phyloP scores from a whole-genome alignment of 2,113 vertebrate genomes.

The Colossoma macropomum region DNA sequence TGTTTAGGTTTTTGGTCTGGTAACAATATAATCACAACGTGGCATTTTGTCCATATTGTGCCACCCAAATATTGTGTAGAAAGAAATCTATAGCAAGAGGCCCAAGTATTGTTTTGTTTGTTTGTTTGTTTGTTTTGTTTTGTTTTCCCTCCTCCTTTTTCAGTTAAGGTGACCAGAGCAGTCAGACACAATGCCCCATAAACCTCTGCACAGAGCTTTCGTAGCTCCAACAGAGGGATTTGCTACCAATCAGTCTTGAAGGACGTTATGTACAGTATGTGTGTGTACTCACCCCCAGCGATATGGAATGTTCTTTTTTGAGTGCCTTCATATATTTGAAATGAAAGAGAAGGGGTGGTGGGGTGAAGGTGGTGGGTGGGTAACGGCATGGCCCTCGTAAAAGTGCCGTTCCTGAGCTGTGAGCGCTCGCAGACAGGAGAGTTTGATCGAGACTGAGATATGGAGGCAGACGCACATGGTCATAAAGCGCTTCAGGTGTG shows the following conservation, averaged over 20 bases:
- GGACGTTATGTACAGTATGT: constrained; percentile 18
- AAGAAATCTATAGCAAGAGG: no score
- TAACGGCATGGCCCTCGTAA: constrained; percentile 11
- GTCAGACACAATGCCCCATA: background rate
- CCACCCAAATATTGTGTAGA: no score
- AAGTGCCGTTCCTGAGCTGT: constrained; percentile 24
- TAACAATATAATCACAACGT: no score
- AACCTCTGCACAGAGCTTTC: background rate
- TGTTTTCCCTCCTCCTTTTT: background rate
- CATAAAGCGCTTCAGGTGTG: constrained; percentile 67
- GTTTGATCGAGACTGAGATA: constrained; percentile 10
- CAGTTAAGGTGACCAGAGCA: background rate
- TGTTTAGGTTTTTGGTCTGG: no score
- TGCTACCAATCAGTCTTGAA: constrained; percentile 14
- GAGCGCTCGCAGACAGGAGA: constrained; percentile 15
- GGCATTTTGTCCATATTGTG: no score
- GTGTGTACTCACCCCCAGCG: background rate
- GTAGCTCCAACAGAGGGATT: background rate
- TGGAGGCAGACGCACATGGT: constrained; percentile 40
- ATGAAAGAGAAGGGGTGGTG: background rate
- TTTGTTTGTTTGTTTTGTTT: no score
- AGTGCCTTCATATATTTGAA: background rate
- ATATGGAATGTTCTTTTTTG: background rate
- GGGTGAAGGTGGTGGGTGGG: background rate
- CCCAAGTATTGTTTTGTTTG: background rate